Evolutionary conservation across 2,888 invertebrate species (phyloP).

Genomic region (Acanthosepion pharaonis): DNA sequence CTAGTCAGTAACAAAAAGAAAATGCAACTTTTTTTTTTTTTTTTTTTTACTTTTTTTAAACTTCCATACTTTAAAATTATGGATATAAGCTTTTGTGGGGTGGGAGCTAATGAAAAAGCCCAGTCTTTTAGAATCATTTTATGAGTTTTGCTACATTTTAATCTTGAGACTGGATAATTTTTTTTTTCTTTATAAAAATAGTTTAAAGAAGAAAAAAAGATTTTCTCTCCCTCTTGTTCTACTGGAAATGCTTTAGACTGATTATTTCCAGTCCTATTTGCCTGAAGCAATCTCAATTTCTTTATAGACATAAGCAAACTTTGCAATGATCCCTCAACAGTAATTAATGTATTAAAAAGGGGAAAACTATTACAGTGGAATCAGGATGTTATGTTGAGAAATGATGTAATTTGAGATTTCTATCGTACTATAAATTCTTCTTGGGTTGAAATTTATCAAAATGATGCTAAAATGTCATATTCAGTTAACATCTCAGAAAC

Average conservation of each 20-base stretch:
- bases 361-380: not conserved
- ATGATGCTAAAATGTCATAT: conserved; percentile 21
- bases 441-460: not conserved
- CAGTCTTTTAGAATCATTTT: too few species aligned
- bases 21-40: too few species aligned
- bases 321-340: conserved; percentile 2
- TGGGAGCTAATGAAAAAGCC: too few species aligned
- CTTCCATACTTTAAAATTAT: too few species aligned
- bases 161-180: not conserved
- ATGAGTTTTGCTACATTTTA: not conserved
- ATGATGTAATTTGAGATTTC: conserved; percentile 23
- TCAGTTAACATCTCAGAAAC: not conserved
- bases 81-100: too few species aligned
- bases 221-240: not conserved
- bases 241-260: not conserved
- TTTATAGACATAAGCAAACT: not conserved
- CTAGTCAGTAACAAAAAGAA: too few species aligned
- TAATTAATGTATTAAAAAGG: not conserved
- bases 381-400: conserved; percentile 7
- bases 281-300: not conserved
- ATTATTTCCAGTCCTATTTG: not conserved
- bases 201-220: not conserved
- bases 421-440: not conserved
- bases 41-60: too few species aligned
- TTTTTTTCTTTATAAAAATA: not conserved